Conservation (phyloP, 2,113 vertebrate genomes). For the Leucoraja erinaceus region DNA sequence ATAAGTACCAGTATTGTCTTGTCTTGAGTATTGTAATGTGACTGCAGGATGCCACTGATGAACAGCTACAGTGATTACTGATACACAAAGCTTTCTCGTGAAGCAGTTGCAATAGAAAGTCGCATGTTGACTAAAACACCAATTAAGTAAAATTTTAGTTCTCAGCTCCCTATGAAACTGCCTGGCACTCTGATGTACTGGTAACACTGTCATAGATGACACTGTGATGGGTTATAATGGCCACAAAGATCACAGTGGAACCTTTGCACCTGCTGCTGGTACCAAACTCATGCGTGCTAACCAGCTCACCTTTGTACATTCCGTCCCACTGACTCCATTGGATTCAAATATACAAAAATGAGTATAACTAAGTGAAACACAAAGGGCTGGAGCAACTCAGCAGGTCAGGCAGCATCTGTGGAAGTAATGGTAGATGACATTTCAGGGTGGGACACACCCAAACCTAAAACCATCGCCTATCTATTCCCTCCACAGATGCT, state of each 20-base stretch:
- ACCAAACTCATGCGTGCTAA: no score
- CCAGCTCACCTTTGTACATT: no score
- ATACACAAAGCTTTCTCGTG: not conserved
- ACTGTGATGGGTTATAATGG: not conserved
- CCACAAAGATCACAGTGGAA: not conserved
- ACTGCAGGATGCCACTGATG: not conserved
- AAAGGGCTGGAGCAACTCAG: no score
- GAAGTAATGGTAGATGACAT: no score
- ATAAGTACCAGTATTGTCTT: not conserved
- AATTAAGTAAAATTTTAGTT: conserved; percentile 20
- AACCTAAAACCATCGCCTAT: no score
- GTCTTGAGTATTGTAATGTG: conserved; percentile 8
- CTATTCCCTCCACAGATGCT: no score
- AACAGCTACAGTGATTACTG: not conserved
- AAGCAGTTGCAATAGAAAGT: not conserved
- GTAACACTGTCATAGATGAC: not conserved
- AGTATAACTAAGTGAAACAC: no score
- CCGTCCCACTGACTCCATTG: no score
- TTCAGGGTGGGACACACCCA: no score
- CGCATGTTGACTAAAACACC: not conserved
- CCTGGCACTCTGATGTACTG: not conserved
- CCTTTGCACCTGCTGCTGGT: no score
- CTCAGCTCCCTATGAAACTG: not conserved
- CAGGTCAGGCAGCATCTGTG: no score
- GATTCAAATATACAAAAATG: no score